These are phyloP conservation scores for Paraplagusia blochii DNA, from an alignment of 2,113 vertebrate genomes.

Conservation along the genomic window DNA sequence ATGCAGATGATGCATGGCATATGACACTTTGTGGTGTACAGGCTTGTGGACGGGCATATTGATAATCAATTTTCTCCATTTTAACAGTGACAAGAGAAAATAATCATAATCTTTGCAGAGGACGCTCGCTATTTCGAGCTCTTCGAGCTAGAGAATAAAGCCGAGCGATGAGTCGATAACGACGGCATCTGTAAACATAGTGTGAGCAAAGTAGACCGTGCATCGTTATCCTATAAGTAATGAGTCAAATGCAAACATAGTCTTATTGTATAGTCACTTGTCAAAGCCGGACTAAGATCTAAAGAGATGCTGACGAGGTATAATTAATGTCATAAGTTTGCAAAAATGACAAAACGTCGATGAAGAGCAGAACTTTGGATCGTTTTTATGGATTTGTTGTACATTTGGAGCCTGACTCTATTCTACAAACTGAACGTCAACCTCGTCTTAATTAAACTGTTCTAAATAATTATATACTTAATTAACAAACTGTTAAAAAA, in stretches of 20 bases:
- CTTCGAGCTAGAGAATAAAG: conserved; percentile 21
- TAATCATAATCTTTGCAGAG: conserved; percentile 22
- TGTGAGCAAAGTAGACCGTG: conserved; percentile 5
- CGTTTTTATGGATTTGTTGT: no score
- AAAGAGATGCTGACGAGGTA: conserved; percentile 1
- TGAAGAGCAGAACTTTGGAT: no score
- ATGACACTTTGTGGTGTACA: conserved; percentile 38
- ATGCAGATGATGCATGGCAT: conserved; percentile 67
- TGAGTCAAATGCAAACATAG: conserved; percentile 6
- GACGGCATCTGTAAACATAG: conserved; percentile 25
- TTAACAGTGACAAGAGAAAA: conserved; percentile 32
- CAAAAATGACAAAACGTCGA: no score
- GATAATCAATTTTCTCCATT: conserved; percentile 65
- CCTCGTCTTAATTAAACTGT: no score
- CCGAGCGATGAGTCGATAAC: conserved; percentile 27
- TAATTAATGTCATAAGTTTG: neutral
- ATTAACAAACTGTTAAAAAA: neutral
- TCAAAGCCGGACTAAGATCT: conserved; percentile 16
- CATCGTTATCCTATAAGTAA: conserved; percentile 18
- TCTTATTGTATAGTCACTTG: conserved; percentile 41
- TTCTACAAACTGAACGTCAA: no score
- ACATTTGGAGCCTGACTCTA: no score
- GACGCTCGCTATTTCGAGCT: conserved; percentile 11
- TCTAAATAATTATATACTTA: no score
- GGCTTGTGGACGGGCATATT: conserved; percentile 51